Evolutionary conservation across 2,797 vertebrate species (phyloP), one percentile per base, ranked within the genome.

Genomic region (Coracias cyanogaster): DNA sequence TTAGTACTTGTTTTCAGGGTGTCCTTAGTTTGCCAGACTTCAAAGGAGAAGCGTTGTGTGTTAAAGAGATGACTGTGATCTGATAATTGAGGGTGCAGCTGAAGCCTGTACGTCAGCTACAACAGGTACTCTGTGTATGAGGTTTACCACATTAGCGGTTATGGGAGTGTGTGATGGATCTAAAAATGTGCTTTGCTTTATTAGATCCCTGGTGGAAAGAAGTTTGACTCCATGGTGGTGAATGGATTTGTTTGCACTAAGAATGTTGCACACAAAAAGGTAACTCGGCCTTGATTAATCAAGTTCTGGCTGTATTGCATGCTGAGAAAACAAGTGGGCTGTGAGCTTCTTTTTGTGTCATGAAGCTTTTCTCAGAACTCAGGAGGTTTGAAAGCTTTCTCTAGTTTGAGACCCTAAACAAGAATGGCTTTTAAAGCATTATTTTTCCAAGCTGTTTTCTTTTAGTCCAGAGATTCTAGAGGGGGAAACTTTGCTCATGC

Each of bases 201-300:
- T 95, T 95, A 99, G 99, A 99, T 99, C 93, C 98, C 99, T 49
- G 99, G 99, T 94, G 99, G 99, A 89, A 99, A 99, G 97, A 99
- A 99, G 95, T 99, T 99, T 97, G 99, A 99, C 97, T 99, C 99
- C 3, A 90, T 98, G 49, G 98, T 99, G 93, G 99, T 99, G 31
- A 99, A 99, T 93, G 99, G 99, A 82, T 99, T 99, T 90, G 98
- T 99, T 33, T 99, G 99, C 97, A 99, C 99, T 83, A 99, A 99
- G 97, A 99, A 99, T 95, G 98, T 99, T 80, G 99, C 99, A n/a
- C 99, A 99, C 97, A 99, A 99, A 97, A 99, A 99, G 99, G 99
- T 99, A 98, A 91, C 17, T 16, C 41, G 26, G 57, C 45, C 49
- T 81, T 88, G 54, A 65, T 78, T 93, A 57, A 69, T 82, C 1